Percentiles rank a stretch among this genome's conserved stretches.
phyloP scores from a whole-genome alignment of 2,797 vertebrate species.

The Rachycentron canadum region DNA sequence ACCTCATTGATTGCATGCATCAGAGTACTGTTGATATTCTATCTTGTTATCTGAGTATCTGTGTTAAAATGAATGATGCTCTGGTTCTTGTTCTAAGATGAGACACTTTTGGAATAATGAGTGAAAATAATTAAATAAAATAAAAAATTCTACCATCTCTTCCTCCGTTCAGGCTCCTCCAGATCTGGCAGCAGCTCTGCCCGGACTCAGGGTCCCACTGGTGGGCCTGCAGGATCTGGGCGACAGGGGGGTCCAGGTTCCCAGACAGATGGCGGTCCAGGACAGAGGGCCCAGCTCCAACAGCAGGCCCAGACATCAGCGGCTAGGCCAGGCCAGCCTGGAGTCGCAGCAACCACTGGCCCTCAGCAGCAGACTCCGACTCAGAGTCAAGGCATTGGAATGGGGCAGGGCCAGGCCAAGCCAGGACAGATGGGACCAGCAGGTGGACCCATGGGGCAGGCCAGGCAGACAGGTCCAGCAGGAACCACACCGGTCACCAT shows the following conservation, averaged over 20 bases:
- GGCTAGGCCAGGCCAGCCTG: conserved; percentile 78
- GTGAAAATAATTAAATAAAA: neutral
- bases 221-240: conserved; percentile 76
- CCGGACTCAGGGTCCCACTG: conserved; percentile 76
- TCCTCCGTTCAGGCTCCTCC: conserved; percentile 76
- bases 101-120: conserved; percentile 1
- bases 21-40: neutral
- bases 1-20: neutral
- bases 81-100: neutral
- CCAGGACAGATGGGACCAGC: conserved; percentile 79
- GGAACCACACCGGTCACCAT: conserved; percentile 73
- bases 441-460: conserved; percentile 77
- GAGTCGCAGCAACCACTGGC: conserved; percentile 52
- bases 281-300: conserved; percentile 85
- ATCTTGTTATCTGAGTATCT: neutral
- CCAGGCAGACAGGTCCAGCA: conserved; percentile 76
- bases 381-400: conserved; percentile 79
- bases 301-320: conserved; percentile 84
- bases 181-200: conserved; percentile 79
- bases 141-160: neutral
- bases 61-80: neutral
- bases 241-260: conserved; percentile 79
- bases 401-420: conserved; percentile 82
- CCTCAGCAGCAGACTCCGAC: conserved; percentile 77
- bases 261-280: conserved; percentile 75